These are phyloP conservation scores for Sitodiplosis mosellana DNA, from an alignment of 1,140 invertebrate genomes.

Conservation along the genomic window DNA sequence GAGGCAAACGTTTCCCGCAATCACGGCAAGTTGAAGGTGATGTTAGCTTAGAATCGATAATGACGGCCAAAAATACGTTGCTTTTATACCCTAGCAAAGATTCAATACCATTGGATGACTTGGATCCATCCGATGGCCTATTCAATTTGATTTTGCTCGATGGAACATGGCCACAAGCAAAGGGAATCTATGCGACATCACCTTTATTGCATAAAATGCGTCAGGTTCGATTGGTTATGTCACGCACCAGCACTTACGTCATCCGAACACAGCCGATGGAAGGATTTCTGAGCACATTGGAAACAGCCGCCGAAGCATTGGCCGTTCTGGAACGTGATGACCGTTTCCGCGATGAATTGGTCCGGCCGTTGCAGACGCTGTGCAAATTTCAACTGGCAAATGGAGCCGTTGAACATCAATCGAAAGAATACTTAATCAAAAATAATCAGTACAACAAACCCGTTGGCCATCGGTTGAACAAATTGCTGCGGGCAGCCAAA, in stretches of 20 bases:
- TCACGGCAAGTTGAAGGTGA: conserved; percentile 37
- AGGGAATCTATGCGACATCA: conserved; percentile 61
- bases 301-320: conserved; percentile 70
- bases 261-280: conserved; percentile 86
- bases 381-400: conserved; percentile 75
- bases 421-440: conserved; percentile 74
- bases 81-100: conserved; percentile 65
- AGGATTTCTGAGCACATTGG: conserved; percentile 76
- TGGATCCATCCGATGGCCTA: conserved; percentile 33
- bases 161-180: conserved; percentile 89
- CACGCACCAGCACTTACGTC: conserved; percentile 63
- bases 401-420: conserved; percentile 82
- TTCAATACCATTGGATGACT: conserved; percentile 30
- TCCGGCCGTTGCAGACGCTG: conserved; percentile 60
- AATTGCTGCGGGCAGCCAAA: conserved; percentile 23
- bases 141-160: conserved; percentile 79
- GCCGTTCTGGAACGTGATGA: conserved; percentile 44
- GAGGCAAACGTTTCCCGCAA: conserved; percentile 68
- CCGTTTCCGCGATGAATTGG: conserved; percentile 43
- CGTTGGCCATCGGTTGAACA: conserved; percentile 59
- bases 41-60: conserved; percentile 34
- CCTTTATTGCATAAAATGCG: conserved; percentile 41
- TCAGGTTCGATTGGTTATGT: conserved; percentile 58
- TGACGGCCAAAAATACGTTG: conserved; percentile 49
- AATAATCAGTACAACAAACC: conserved; percentile 69